phyloP scores from a whole-genome alignment of 2,797 vertebrate genomes.

The Leptatherina wallacei region DNA sequence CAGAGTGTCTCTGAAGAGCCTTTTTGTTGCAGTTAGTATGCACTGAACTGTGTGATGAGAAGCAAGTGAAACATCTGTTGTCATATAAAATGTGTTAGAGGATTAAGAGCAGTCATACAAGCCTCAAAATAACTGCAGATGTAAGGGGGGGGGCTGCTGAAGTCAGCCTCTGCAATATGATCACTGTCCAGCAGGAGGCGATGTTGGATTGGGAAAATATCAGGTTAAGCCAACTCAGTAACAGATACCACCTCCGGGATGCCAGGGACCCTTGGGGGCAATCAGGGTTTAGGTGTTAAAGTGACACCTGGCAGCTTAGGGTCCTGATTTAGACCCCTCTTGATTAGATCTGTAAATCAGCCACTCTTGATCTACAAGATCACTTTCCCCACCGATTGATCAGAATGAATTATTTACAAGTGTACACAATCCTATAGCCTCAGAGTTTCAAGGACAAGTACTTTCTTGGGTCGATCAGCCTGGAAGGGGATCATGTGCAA shows the following conservation, averaged over 20 bases:
- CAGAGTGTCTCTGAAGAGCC: constrained; percentile 47
- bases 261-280: constrained; percentile 4
- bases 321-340: constrained; percentile 46
- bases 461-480: constrained; percentile 2
- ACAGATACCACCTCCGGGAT: constrained; percentile 28
- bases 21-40: constrained; percentile 41
- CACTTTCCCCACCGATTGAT: constrained; percentile 55
- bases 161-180: constrained; percentile 55
- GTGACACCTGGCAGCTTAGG: constrained; percentile 34
- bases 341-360: constrained; percentile 51
- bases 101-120: constrained; percentile 43
- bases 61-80: constrained; percentile 72
- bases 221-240: constrained; percentile 4
- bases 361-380: constrained; percentile 37
- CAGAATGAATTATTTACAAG: constrained; percentile 68
- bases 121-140: constrained; percentile 61
- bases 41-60: constrained; percentile 60
- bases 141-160: constrained; percentile 35
- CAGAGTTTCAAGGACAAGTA: constrained; percentile 47
- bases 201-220: constrained; percentile 26
- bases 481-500: neutral
- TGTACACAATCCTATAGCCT: constrained; percentile 34
- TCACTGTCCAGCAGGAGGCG: constrained; percentile 54
- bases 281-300: constrained; percentile 34
- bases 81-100: constrained; percentile 65